These are phyloP conservation scores for Gymnobelideus leadbeateri DNA, from an alignment of 2,113 vertebrate species.

Conservation along the genomic window DNA sequence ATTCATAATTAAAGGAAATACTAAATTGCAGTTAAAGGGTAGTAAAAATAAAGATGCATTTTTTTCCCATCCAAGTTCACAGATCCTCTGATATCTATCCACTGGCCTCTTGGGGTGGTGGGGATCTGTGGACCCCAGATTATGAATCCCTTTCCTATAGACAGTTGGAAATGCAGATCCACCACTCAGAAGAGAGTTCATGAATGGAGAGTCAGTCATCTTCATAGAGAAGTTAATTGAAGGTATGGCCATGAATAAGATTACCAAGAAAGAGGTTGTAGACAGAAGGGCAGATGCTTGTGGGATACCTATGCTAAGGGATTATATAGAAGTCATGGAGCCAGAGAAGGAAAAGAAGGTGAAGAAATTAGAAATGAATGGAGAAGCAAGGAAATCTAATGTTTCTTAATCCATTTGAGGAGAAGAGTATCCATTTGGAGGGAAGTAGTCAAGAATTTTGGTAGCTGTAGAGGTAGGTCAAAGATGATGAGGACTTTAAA, in stretches of 20 bases:
- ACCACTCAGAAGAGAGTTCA: not conserved
- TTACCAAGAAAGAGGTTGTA: not conserved
- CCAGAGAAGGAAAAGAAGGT: not conserved
- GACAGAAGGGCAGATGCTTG: not conserved
- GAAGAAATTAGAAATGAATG: not conserved
- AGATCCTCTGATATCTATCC: not conserved
- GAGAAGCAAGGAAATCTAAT: not conserved
- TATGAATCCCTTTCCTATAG: not conserved
- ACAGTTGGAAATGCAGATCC: not conserved
- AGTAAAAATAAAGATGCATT: not conserved
- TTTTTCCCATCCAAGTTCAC: not conserved
- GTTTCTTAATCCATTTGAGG: not conserved
- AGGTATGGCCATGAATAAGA: not conserved
- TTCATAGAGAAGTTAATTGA: constrained; percentile 7
- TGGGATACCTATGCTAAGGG: not conserved
- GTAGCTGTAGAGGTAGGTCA: not conserved
- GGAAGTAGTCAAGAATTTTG: not conserved
- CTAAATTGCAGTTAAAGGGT: not conserved
- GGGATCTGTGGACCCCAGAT: not conserved
- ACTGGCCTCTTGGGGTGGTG: not conserved
- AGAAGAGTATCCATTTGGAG: not conserved
- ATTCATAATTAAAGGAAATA: not conserved
- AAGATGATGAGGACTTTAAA: not conserved
- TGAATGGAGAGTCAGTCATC: constrained; percentile 1
- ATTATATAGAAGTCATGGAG: not conserved